These are phyloP conservation scores for Diogma glabrata DNA, from an alignment of 2,888 invertebrate genomes.

Conservation along the genomic window DNA sequence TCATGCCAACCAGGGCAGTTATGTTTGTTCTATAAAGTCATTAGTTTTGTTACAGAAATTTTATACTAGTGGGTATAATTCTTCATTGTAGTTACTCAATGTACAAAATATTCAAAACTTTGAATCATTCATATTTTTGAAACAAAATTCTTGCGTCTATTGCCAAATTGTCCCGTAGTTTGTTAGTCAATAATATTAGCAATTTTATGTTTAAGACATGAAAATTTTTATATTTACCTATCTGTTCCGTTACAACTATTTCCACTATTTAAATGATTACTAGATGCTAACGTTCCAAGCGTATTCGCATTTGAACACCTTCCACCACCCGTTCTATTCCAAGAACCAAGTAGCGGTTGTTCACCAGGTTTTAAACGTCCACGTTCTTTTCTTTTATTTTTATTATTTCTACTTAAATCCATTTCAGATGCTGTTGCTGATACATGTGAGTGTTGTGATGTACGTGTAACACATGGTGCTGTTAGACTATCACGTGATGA, in stretches of 20 bases:
- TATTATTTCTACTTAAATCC: constrained; percentile 57
- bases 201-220: no score
- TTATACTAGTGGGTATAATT: no score
- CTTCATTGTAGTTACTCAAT: no score
- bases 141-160: no score
- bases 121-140: no score
- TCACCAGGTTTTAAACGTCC: constrained; percentile 61
- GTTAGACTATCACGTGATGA: constrained; percentile 64
- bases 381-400: constrained; percentile 49
- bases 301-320: constrained; percentile 41
- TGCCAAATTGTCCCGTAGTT: no score
- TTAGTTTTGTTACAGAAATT: no score
- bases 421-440: constrained; percentile 57
- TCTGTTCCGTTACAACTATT: constrained; percentile 56
- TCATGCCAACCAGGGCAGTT: no score
- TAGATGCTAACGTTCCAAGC: constrained; percentile 42
- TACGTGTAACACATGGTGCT: constrained; percentile 54
- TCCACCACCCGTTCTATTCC: constrained; percentile 44
- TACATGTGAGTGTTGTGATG: constrained; percentile 37
- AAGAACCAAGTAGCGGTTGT: constrained; percentile 59
- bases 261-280: constrained; percentile 48
- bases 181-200: no score
- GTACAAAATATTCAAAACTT: no score
- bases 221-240: no score
- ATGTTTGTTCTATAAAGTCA: no score